Evolutionary conservation across 1,140 invertebrate species (phyloP), one percentile per base, ranked within the genome.

Genomic region (Mercenaria mercenaria): DNA sequence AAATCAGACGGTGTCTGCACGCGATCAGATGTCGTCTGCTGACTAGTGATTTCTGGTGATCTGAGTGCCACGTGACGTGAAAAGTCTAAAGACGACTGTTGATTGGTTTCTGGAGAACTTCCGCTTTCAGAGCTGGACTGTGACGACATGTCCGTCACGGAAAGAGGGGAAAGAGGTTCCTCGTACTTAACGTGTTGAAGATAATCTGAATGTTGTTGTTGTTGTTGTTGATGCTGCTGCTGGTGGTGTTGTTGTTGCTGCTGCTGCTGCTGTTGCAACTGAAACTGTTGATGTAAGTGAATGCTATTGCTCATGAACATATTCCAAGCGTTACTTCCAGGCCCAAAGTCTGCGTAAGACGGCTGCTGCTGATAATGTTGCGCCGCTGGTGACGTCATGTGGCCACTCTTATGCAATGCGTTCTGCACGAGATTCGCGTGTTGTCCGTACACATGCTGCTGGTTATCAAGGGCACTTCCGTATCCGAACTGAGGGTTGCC

Each of bases 61-160:
- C 56, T 41, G 18, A 52, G 11, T 72, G 50, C 41, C 74, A 77
- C 26, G 23, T 34, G 39, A 41, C 29, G 86, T 34, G 39, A 39
- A 43, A 39, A 52, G 20, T 39, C n/a, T 10, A 18, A 26, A 2
- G 32, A 59, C 8, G 32, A 59, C 0, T 76, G 72, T 23, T 85
- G 64, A 39, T 23, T 47, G 37, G 64, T 34, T 52, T 88, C 76
- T 11, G 86, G 86, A 52, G 86, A 88, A 72, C 76, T 69, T 23
- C 26, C 26, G 41, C 86, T 61, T 20, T 88, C 86, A 67, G 15
- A 64, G 56, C 77, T 88, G 23, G 59, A 77, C 52, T 52, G 77
- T 32, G 86, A 88, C 86, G 86, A 88, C 86, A 88, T 69, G 20
- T 88, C 86, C 34, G 67, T 15, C 11, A 69, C 34, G 6, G 86